These are phyloP conservation scores for Cisticola juncidis DNA, from an alignment of 2,113 vertebrate genomes.

Conservation along the genomic window DNA sequence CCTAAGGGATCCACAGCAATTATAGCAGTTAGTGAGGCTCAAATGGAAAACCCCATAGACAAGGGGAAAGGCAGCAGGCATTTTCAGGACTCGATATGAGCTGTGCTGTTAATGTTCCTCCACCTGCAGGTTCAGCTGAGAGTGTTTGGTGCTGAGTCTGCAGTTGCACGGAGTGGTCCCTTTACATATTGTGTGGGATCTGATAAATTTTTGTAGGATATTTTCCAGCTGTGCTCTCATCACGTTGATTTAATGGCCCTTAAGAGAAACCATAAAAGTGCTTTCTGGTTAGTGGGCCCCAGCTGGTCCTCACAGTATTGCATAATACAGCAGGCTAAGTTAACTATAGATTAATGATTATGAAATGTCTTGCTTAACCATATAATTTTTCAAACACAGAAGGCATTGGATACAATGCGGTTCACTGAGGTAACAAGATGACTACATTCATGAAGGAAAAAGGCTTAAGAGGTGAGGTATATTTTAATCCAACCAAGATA, in stretches of 20 bases:
- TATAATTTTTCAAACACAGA: constrained; percentile 58
- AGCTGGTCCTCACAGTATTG: constrained; percentile 78
- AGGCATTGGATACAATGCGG: constrained; percentile 31
- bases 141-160: constrained; percentile 49
- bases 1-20: constrained; percentile 38
- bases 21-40: constrained; percentile 21
- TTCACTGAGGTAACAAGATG: constrained; percentile 62
- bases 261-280: constrained; percentile 83
- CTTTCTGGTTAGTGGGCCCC: constrained; percentile 76
- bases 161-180: constrained; percentile 43
- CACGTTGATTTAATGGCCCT: constrained; percentile 82
- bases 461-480: constrained; percentile 11
- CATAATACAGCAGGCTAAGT: constrained; percentile 72
- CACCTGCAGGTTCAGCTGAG: constrained; percentile 70
- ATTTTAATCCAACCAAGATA: constrained; percentile 44
- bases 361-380: constrained; percentile 70
- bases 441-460: constrained; percentile 18
- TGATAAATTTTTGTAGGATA: constrained; percentile 79
- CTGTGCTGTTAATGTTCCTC: constrained; percentile 51
- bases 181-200: constrained; percentile 77
- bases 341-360: constrained; percentile 80
- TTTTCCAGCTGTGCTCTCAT: constrained; percentile 83
- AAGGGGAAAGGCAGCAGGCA: neutral
- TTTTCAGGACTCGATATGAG: constrained; percentile 3
- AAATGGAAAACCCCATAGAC: constrained; percentile 28